phyloP scores from a whole-genome alignment of 2,113 vertebrate genomes.

The Andinoacara biseriatus region DNA sequence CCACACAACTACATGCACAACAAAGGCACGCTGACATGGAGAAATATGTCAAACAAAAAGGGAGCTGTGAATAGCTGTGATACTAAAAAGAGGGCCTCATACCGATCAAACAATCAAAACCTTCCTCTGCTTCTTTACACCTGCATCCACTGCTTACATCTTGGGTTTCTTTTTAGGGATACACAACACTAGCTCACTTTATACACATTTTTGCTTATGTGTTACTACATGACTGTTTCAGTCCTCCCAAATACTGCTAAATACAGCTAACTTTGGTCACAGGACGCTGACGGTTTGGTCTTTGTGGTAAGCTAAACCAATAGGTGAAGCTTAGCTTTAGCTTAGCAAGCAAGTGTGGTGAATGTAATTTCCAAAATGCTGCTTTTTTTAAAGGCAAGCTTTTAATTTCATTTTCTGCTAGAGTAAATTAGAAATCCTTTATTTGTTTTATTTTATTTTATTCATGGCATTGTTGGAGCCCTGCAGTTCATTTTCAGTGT shows the following conservation, averaged over 20 bases:
- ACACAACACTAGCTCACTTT: neutral
- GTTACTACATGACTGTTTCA: neutral
- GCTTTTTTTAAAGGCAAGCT: neutral
- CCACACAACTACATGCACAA: neutral
- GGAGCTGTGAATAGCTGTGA: neutral
- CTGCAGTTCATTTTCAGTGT: neutral
- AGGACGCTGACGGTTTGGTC: neutral
- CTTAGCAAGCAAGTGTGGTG: neutral
- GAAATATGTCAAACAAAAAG: neutral
- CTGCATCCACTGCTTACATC: neutral
- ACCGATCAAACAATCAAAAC: neutral
- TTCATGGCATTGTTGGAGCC: neutral
- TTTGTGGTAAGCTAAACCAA: neutral
- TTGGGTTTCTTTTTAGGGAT: neutral
- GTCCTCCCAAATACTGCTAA: neutral
- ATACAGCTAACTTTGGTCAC: neutral
- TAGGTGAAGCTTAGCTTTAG: neutral
- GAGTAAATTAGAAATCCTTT: neutral
- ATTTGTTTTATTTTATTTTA: neutral
- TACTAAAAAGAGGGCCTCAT: neutral
- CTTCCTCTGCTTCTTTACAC: neutral
- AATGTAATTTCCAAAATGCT: neutral
- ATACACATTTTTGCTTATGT: slow-evolving; percentile 5
- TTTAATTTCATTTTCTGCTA: neutral
- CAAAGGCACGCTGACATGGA: neutral